These are phyloP conservation scores for Catagonus wagneri DNA, from an alignment of 2,113 vertebrate genomes.

Conservation along the genomic window DNA sequence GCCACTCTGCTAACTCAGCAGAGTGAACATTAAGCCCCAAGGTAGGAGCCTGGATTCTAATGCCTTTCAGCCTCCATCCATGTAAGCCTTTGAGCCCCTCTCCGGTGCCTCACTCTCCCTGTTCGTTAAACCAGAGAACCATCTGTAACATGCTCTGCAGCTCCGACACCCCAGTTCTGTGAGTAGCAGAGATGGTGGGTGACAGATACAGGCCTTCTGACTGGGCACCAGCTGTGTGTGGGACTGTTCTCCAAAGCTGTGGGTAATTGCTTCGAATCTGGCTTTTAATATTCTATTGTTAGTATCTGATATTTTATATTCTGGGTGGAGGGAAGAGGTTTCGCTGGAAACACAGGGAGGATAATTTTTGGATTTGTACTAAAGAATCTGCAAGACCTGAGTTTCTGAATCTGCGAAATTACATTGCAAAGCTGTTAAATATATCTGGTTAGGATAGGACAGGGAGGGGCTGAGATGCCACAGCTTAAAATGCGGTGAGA, in stretches of 20 bases:
- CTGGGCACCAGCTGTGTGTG: slow-evolving; percentile 77
- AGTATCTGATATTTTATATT: slow-evolving; percentile 77
- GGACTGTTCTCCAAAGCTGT: slow-evolving; percentile 77
- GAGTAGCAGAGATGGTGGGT: slow-evolving; percentile 71
- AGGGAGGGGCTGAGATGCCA: slow-evolving; percentile 61
- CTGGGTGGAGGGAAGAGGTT: slow-evolving; percentile 65
- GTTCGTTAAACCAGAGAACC: background rate
- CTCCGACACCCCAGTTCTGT: slow-evolving; percentile 65
- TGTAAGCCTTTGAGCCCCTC: background rate
- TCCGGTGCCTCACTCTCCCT: background rate
- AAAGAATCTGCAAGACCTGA: slow-evolving; percentile 64
- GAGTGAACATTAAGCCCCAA: background rate
- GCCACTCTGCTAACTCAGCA: background rate
- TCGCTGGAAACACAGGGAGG: slow-evolving; percentile 60
- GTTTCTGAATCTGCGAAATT: slow-evolving; percentile 66
- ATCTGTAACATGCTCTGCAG: slow-evolving; percentile 26
- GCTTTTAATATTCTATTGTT: slow-evolving; percentile 82
- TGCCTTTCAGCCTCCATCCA: background rate
- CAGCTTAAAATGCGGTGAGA: slow-evolving; percentile 71
- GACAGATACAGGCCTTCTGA: slow-evolving; percentile 68
- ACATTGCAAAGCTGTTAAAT: slow-evolving; percentile 67
- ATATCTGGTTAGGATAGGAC: slow-evolving; percentile 11
- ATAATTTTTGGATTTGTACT: slow-evolving; percentile 68
- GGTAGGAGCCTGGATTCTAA: background rate
- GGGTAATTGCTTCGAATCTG: slow-evolving; percentile 78